Conservation (phyloP, 2,888 invertebrate species). For the Synanthedon vespiformis region DNA sequence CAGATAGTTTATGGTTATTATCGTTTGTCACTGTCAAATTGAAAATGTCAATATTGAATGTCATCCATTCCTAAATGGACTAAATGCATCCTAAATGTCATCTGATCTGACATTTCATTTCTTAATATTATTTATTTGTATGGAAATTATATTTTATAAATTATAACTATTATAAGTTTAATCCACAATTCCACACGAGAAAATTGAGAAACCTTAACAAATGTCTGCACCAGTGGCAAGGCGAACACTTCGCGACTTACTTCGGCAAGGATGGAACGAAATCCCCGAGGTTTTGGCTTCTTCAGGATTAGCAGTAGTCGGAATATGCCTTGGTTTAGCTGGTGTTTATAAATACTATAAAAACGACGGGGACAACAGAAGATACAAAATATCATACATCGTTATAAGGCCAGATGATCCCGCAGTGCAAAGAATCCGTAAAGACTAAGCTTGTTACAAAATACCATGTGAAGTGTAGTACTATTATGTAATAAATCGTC, state of each 20-base stretch:
- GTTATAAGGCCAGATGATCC: slow-evolving; percentile 79
- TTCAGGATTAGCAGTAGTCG: slow-evolving; percentile 68
- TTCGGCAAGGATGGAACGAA: slow-evolving; percentile 72
- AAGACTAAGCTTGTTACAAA: slow-evolving; percentile 39
- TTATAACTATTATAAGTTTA: not conserved
- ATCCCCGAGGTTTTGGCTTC: slow-evolving; percentile 79
- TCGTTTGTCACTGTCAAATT: too few species aligned
- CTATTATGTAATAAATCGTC: slow-evolving; percentile 57
- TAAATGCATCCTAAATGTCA: too few species aligned
- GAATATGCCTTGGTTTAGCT: slow-evolving; percentile 58
- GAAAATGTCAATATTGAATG: too few species aligned
- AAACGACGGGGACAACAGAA: slow-evolving; percentile 75
- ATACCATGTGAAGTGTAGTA: not conserved
- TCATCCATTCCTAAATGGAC: too few species aligned
- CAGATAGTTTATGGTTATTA: too few species aligned
- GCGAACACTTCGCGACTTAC: slow-evolving; percentile 40
- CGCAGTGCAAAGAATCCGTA: slow-evolving; percentile 64
- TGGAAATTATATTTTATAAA: not conserved
- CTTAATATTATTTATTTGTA: too few species aligned
- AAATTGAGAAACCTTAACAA: not conserved
- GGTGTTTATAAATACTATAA: slow-evolving; percentile 63
- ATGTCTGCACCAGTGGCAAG: slow-evolving; percentile 44
- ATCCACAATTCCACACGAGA: not conserved
- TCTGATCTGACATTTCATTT: too few species aligned
- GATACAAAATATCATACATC: slow-evolving; percentile 73